Percentiles rank a stretch among this genome's conserved stretches.
These are phyloP conservation scores for Rallus limicola DNA, from an alignment of 2,113 vertebrate species.

Conservation along the genomic window DNA sequence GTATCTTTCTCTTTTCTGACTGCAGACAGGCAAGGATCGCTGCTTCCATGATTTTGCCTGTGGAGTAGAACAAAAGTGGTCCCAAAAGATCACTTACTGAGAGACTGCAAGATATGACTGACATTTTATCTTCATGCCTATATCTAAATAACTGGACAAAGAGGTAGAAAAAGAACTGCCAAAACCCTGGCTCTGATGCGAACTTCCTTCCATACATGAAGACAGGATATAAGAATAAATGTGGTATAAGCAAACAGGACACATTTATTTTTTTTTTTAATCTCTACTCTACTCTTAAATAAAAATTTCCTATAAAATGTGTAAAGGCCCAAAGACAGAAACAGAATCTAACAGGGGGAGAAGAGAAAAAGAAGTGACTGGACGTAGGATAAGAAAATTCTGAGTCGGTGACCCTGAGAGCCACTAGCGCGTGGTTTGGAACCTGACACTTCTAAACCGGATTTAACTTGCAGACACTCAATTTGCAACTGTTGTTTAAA, in stretches of 20 bases:
- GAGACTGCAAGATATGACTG: not conserved
- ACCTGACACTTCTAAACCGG: not conserved
- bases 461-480: not conserved
- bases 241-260: not conserved
- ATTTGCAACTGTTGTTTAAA: not conserved
- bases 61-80: not conserved
- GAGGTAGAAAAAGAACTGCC: not conserved
- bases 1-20: not conserved
- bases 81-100: not conserved
- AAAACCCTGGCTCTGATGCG: not conserved
- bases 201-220: not conserved
- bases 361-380: not conserved
- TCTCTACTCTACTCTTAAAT: not conserved
- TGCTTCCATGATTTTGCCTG: not conserved
- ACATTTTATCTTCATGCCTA: not conserved
- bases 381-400: not conserved
- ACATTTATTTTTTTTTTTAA: not conserved
- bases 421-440: not conserved
- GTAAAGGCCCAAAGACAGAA: not conserved
- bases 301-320: not conserved
- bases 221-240: not conserved
- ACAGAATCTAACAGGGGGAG: not conserved
- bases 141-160: not conserved
- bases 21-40: not conserved
- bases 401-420: not conserved